phyloP scores from a whole-genome alignment of 2,888 invertebrate genomes.

The Acrobasis consociella region DNA sequence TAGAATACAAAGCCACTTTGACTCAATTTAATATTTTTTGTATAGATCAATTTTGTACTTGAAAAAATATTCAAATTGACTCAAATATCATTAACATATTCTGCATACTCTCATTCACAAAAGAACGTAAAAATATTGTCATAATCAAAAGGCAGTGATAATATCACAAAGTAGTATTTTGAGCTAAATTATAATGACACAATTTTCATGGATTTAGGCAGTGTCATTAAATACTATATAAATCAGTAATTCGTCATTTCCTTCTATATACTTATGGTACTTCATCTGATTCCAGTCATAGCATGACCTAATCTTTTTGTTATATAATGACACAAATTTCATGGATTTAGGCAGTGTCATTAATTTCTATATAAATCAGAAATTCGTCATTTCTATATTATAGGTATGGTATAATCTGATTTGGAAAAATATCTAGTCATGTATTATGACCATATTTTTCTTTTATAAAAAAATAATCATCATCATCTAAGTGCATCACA shows the following conservation, averaged over 20 bases:
- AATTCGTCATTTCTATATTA: background rate
- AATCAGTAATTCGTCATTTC: background rate
- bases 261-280: background rate
- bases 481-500: background rate
- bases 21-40: background rate
- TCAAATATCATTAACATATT: background rate
- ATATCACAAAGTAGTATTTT: constrained; percentile 49
- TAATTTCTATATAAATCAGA: constrained; percentile 3
- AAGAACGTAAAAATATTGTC: constrained; percentile 23
- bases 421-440: too few relatives aligned
- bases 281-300: background rate
- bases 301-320: background rate
- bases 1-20: background rate
- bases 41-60: background rate
- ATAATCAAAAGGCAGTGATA: constrained; percentile 48
- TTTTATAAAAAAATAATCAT: background rate
- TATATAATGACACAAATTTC: background rate
- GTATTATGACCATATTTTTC: background rate
- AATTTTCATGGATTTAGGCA: background rate
- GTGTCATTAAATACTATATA: constrained; percentile 4
- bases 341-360: background rate
- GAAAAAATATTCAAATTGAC: background rate
- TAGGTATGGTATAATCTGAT: background rate
- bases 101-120: constrained; percentile 11
- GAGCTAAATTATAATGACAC: constrained; percentile 39